Evolutionary conservation across 1,140 invertebrate species (phyloP).

Genomic region (Ridgeia piscesae): DNA sequence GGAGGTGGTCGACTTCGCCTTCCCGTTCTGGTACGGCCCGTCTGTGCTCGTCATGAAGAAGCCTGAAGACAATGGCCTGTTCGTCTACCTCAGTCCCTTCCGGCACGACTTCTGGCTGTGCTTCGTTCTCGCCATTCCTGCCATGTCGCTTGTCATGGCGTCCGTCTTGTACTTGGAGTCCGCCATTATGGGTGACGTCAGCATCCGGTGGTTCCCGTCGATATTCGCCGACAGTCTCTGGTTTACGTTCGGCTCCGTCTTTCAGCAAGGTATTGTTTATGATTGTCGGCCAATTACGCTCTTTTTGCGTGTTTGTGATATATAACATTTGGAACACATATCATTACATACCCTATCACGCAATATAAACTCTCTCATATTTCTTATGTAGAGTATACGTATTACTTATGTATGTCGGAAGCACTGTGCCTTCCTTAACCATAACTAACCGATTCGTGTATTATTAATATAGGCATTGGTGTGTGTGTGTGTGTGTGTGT

Average conservation of each 20-base stretch:
- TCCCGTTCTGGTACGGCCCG: constrained; percentile 29
- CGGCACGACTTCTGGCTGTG: background rate
- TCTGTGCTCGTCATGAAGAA: constrained; percentile 18
- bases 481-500: no score
- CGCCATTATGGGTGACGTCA: background rate
- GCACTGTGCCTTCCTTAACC: no score
- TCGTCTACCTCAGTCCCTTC: constrained; percentile 15
- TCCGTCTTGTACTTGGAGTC: background rate
- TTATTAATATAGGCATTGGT: no score
- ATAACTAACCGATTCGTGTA: no score
- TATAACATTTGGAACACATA: no score
- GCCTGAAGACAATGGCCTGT: background rate
- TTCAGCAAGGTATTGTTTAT: constrained; percentile 19
- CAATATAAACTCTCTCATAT: no score
- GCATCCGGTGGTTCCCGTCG: background rate
- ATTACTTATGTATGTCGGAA: no score
- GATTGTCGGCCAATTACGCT: no score
- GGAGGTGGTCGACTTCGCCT: constrained; percentile 42
- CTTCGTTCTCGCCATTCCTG: constrained; percentile 2
- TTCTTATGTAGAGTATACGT: no score
- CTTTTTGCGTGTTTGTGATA: no score
- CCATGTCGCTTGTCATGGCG: background rate
- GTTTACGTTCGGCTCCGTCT: background rate
- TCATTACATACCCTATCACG: no score
- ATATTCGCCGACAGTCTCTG: background rate